Evolutionary conservation across 2,888 invertebrate genomes (phyloP).

Genomic region (Acanthosepion esculentum): DNA sequence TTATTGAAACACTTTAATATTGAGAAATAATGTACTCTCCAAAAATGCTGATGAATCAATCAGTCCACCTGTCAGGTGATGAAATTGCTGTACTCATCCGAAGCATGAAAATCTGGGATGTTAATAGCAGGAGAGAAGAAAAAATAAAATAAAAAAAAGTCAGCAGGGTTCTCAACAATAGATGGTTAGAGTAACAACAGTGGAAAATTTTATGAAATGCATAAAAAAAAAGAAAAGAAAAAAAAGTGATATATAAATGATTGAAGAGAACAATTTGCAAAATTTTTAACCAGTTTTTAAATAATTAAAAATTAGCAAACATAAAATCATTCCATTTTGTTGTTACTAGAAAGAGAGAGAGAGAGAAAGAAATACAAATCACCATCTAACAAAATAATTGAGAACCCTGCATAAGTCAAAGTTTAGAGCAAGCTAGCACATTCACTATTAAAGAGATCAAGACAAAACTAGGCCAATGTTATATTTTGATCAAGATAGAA

Average conservation of each 20-base stretch:
- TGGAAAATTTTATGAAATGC: neutral
- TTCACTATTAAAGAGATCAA: constrained; percentile 21
- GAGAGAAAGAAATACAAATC: neutral
- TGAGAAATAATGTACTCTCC: neutral
- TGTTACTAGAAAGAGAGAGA: neutral
- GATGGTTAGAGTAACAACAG: neutral
- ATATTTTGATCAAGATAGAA: neutral
- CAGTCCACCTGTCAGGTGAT: neutral
- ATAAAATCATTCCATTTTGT: constrained; percentile 37
- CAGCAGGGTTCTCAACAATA: neutral
- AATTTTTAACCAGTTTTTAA: neutral
- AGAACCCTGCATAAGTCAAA: neutral
- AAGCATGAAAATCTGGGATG: neutral
- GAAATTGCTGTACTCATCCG: neutral
- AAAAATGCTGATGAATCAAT: neutral
- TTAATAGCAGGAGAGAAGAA: neutral
- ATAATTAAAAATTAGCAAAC: neutral
- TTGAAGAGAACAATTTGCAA: no score
- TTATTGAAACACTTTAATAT: neutral
- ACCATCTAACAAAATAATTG: neutral
- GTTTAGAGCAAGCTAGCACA: neutral
- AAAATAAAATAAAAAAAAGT: neutral
- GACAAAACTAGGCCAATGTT: neutral
- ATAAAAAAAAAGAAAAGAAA: no score
- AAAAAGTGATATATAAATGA: no score